Percentiles rank a stretch among this genome's conserved stretches.
These are phyloP conservation scores for Elephantulus edwardii DNA, from an alignment of 2,113 vertebrate genomes.

Conservation along the genomic window DNA sequence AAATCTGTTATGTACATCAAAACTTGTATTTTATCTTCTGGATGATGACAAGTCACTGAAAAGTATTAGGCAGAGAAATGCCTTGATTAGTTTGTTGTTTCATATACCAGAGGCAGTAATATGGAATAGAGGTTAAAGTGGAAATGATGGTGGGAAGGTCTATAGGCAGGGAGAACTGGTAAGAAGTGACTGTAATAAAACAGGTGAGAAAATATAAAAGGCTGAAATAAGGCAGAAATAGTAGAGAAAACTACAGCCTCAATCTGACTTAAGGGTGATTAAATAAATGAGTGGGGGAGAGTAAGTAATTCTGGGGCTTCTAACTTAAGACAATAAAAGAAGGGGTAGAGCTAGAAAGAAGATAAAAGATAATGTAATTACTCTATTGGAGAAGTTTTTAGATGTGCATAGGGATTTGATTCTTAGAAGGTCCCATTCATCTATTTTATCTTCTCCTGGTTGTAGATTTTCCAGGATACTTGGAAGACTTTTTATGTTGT, in stretches of 20 bases:
- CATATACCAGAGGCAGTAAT: not conserved
- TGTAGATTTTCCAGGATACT: no score
- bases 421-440: no score
- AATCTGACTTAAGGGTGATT: not conserved
- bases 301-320: slow-evolving; percentile 1
- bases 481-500: no score
- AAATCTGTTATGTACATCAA: not conserved
- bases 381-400: no score
- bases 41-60: not conserved
- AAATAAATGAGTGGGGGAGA: not conserved
- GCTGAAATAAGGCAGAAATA: not conserved
- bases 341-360: not conserved
- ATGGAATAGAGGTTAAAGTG: not conserved
- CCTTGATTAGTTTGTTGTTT: not conserved
- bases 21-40: not conserved
- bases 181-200: not conserved
- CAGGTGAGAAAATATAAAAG: not conserved
- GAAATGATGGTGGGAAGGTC: not conserved
- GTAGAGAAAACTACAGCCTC: not conserved
- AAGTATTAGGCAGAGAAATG: not conserved
- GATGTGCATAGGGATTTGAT: no score
- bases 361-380: not conserved
- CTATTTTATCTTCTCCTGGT: no score
- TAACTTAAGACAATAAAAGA: not conserved
- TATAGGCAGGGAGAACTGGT: not conserved